Percentiles rank a stretch among this genome's conserved stretches.
phyloP scores from a whole-genome alignment of 2,113 vertebrate genomes.

The Calyptommatus sinebrachiatus region DNA sequence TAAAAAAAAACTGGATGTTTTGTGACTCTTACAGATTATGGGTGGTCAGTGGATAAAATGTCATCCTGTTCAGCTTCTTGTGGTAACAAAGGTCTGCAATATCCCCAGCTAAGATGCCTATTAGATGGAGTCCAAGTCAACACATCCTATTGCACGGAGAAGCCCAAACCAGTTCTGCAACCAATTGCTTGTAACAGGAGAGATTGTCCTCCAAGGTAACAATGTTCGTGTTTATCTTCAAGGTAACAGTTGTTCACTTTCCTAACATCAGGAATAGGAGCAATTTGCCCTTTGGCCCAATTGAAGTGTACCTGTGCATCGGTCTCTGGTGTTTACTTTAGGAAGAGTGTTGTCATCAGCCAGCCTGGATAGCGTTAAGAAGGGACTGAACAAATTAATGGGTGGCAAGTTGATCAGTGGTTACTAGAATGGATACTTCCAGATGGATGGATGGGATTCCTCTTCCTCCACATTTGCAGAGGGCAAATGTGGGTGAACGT shows the following conservation, averaged over 20 bases:
- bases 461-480: too few species aligned
- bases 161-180: slow-evolving; percentile 69
- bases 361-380: too few species aligned
- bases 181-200: slow-evolving; percentile 77
- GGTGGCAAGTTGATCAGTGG: too few species aligned
- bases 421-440: too few species aligned
- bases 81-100: slow-evolving; percentile 72
- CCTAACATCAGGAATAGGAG: too few species aligned
- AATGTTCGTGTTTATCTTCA: neutral
- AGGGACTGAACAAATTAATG: too few species aligned
- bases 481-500: too few species aligned
- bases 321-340: too few species aligned
- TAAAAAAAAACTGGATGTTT: neutral
- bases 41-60: slow-evolving; percentile 72
- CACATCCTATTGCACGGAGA: slow-evolving; percentile 68
- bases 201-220: slow-evolving; percentile 84
- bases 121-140: slow-evolving; percentile 65
- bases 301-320: too few species aligned
- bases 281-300: too few species aligned
- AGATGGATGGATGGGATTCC: too few species aligned
- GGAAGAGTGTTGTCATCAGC: too few species aligned
- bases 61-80: slow-evolving; percentile 74
- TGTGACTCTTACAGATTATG: slow-evolving; percentile 66
- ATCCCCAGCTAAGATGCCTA: slow-evolving; percentile 76
- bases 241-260: neutral